A percentile compares a stretch with the other conserved stretches of the same genome.
Evolutionary conservation across 2,797 vertebrate genomes (phyloP).

Genomic region (Hippopotamyrus pictus): DNA sequence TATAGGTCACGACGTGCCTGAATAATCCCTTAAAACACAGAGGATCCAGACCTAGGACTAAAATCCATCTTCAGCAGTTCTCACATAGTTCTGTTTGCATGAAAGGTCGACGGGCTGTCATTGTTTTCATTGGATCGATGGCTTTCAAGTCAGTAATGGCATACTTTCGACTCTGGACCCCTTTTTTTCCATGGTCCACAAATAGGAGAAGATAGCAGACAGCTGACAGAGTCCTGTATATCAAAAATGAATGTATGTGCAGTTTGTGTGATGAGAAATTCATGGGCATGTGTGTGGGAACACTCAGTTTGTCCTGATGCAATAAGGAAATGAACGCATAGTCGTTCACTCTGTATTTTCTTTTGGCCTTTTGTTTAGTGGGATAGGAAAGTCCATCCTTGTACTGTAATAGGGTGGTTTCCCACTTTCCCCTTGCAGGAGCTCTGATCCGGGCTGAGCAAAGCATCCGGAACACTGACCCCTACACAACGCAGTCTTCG

Average conservation of each 20-base stretch:
- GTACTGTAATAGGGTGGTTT: not conserved
- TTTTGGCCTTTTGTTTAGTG: not conserved
- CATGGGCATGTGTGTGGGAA: not conserved
- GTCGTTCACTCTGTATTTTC: not conserved
- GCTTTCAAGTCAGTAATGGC: constrained; percentile 10
- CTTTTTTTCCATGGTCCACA: too few species aligned
- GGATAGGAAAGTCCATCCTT: not conserved
- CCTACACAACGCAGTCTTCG: not conserved
- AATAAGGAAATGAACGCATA: not conserved
- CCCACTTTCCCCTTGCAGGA: not conserved
- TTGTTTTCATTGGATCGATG: not conserved
- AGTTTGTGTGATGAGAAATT: not conserved
- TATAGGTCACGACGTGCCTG: constrained; percentile 28
- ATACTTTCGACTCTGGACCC: not conserved
- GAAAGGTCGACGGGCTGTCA: not conserved
- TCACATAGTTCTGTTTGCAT: constrained; percentile 23
- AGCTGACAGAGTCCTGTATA: not conserved
- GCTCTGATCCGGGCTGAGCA: not conserved
- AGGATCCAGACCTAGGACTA: constrained; percentile 26
- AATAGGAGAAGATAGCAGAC: not conserved
- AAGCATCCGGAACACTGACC: not conserved
- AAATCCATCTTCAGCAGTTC: constrained; percentile 25
- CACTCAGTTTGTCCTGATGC: not conserved
- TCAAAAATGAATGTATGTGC: not conserved
- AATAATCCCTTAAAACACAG: constrained; percentile 34